Evolutionary conservation across 2,797 vertebrate genomes (phyloP).

Genomic region (Notoglanidium macrostoma): DNA sequence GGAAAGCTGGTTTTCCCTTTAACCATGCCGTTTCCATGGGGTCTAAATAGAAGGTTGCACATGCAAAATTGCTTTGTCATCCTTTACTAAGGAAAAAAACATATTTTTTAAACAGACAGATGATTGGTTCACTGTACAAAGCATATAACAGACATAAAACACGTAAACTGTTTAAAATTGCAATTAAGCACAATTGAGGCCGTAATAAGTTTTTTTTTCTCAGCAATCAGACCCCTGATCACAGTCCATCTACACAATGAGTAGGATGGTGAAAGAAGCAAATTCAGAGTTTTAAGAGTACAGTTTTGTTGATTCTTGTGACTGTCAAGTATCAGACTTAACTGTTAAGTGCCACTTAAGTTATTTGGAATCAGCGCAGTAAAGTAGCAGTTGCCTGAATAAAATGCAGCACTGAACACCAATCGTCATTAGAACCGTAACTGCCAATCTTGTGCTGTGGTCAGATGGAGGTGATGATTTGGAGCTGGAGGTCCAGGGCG

Average conservation of each 20-base stretch:
- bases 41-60: neutral
- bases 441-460: neutral
- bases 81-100: neutral
- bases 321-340: neutral
- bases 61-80: neutral
- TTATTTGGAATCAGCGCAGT: neutral
- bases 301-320: neutral
- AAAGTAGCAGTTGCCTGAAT: neutral
- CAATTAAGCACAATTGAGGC: neutral
- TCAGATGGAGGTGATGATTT: neutral
- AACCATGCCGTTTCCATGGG: neutral
- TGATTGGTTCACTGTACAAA: neutral
- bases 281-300: neutral
- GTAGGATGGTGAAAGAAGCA: neutral
- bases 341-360: neutral
- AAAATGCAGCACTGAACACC: neutral
- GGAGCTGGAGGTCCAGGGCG: neutral
- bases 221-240: neutral
- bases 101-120: neutral
- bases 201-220: neutral
- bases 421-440: neutral
- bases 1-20: neutral
- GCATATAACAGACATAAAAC: neutral
- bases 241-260: neutral
- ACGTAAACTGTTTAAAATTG: neutral